phyloP scores from a whole-genome alignment of 2,113 vertebrate genomes.

The Chaenocephalus aceratus region DNA sequence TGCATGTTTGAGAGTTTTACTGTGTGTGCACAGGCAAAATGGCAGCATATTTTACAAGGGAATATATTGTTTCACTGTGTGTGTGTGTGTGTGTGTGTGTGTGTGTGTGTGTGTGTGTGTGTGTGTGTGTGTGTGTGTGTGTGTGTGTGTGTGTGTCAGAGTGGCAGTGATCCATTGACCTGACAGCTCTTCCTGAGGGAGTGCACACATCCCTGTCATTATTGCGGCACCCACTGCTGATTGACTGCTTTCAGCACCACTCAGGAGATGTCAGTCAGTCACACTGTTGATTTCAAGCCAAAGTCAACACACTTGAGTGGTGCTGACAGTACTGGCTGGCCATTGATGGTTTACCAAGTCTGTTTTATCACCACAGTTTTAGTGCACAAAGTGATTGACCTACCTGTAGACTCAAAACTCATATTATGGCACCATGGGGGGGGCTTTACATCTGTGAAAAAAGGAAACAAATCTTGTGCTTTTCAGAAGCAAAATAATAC shows the following conservation, averaged over 20 bases:
- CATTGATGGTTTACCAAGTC: constrained; percentile 48
- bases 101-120: constrained; percentile 42
- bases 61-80: constrained; percentile 49
- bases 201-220: constrained; percentile 78
- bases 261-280: constrained; percentile 68
- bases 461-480: neutral
- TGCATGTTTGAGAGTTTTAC: constrained; percentile 47
- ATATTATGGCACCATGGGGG: neutral
- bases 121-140: constrained; percentile 51
- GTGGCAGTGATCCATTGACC: constrained; percentile 82
- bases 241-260: constrained; percentile 78
- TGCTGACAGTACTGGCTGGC: constrained; percentile 45
- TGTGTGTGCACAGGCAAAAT: constrained; percentile 56
- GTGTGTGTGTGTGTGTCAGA: constrained; percentile 59
- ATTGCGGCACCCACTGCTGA: constrained; percentile 71
- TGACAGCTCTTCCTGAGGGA: constrained; percentile 82
- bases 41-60: constrained; percentile 54
- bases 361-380: constrained; percentile 36
- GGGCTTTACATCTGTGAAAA: neutral
- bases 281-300: constrained; percentile 69
- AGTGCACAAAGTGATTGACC: constrained; percentile 35
- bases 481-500: neutral
- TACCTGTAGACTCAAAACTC: constrained; percentile 40
- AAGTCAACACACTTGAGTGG: constrained; percentile 56
- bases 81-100: constrained; percentile 49